Conservation (phyloP, 2,113 vertebrate genomes). For the Azemiops feae region DNA sequence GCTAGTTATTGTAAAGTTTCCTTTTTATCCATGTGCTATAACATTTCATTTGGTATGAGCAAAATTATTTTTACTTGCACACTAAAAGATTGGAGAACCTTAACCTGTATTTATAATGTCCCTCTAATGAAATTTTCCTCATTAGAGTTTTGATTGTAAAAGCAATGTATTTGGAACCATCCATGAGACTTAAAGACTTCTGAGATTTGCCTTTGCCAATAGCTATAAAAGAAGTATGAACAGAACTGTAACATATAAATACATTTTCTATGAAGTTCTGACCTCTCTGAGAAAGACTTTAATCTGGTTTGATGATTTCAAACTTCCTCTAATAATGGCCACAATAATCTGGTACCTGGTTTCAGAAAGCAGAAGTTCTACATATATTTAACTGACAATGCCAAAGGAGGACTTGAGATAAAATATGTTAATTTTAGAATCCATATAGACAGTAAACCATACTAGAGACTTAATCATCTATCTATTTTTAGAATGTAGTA, state of each 20-base stretch:
- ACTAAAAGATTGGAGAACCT: constrained; percentile 11
- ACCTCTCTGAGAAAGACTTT: not conserved
- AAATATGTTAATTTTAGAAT: not conserved
- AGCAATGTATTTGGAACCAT: not conserved
- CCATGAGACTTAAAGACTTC: not conserved
- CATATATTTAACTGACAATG: not conserved
- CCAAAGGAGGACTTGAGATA: not conserved
- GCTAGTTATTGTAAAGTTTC: not conserved
- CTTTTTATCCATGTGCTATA: not conserved
- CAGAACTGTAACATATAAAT: not conserved
- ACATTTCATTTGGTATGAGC: not conserved
- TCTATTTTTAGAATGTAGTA: not conserved
- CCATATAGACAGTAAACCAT: not conserved
- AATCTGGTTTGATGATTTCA: not conserved
- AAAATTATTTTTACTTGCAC: not conserved
- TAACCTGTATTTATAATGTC: not conserved
- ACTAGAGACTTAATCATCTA: not conserved
- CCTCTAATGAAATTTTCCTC: not conserved
- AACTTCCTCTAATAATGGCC: not conserved
- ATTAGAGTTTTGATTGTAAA: constrained; percentile 13
- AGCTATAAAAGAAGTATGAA: not conserved
- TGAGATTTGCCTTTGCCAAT: not conserved
- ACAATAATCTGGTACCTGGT: not conserved
- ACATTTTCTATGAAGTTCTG: not conserved
- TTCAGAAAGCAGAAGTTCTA: not conserved